A percentile compares a stretch with the other conserved stretches of the same genome.
phyloP scores from a whole-genome alignment of 2,113 vertebrate species.

The Pardalotus punctatus region DNA sequence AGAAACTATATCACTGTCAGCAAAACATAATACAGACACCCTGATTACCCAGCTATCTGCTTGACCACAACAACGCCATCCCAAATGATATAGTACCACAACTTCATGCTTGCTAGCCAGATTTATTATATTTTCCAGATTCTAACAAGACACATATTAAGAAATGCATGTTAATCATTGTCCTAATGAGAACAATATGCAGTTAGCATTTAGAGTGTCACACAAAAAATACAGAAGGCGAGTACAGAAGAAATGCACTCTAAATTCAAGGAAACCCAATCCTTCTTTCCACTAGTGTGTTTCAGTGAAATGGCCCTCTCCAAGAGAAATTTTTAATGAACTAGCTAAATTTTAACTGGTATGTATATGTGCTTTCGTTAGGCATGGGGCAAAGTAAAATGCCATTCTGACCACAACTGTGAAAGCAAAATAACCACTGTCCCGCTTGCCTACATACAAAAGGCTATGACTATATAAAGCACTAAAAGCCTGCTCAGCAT shows the following conservation, averaged over 20 bases:
- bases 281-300: not conserved
- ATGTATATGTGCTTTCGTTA: not conserved
- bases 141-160: conserved; percentile 28
- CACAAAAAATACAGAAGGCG: not conserved
- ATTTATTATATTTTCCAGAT: conserved; percentile 26
- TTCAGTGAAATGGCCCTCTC: not conserved
- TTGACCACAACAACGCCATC: not conserved
- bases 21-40: not conserved
- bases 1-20: not conserved
- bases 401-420: not conserved
- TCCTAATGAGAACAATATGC: conserved; percentile 42
- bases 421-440: not conserved
- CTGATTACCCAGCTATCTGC: not conserved
- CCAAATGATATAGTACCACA: not conserved
- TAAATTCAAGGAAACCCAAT: not conserved
- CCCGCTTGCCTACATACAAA: not conserved
- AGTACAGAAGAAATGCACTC: not conserved
- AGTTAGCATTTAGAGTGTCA: not conserved
- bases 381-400: not conserved
- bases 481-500: not conserved
- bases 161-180: conserved; percentile 34
- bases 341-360: not conserved
- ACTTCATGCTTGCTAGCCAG: conserved; percentile 8
- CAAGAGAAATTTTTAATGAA: not conserved
- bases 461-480: not conserved